Conservation (phyloP, 2,113 vertebrate genomes). For the Xenopus borealis region DNA sequence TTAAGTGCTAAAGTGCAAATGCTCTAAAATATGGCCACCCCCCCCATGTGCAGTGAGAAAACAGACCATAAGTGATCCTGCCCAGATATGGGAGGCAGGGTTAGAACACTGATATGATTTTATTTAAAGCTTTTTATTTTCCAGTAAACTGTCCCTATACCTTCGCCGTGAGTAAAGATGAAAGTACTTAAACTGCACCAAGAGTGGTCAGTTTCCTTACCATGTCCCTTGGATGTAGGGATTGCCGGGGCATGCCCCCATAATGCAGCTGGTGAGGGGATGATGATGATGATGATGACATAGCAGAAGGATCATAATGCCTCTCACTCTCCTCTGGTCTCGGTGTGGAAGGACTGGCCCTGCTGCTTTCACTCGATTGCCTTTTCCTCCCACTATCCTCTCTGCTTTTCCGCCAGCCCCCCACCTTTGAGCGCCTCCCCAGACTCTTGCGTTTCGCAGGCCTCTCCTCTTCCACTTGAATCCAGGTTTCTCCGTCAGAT, state of each 20-base stretch:
- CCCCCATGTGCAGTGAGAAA: no score
- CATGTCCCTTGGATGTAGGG: slow-evolving; percentile 60
- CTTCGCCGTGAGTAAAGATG: no score
- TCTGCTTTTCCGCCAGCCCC: slow-evolving; percentile 71
- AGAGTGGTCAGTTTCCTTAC: slow-evolving; percentile 49
- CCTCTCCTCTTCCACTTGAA: slow-evolving; percentile 79
- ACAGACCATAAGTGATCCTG: no score
- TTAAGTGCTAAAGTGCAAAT: no score
- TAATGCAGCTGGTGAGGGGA: slow-evolving; percentile 64
- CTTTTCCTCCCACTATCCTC: slow-evolving; percentile 72
- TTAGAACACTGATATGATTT: no score
- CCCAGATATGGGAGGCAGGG: no score
- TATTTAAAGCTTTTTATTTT: no score
- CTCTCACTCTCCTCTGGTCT: slow-evolving; percentile 50
- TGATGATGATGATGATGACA: slow-evolving; percentile 60
- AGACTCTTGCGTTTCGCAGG: slow-evolving; percentile 81
- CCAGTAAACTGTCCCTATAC: no score
- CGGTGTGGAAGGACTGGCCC: slow-evolving; percentile 43
- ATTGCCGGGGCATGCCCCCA: slow-evolving; percentile 55
- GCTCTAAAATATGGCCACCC: no score
- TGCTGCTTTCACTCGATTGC: slow-evolving; percentile 71
- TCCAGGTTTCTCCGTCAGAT: slow-evolving; percentile 93
- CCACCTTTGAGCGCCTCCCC: slow-evolving; percentile 54
- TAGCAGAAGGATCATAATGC: slow-evolving; percentile 52
- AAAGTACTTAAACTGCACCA: no score